phyloP scores from a whole-genome alignment of 2,113 vertebrate genomes.

The Mustela lutreola region DNA sequence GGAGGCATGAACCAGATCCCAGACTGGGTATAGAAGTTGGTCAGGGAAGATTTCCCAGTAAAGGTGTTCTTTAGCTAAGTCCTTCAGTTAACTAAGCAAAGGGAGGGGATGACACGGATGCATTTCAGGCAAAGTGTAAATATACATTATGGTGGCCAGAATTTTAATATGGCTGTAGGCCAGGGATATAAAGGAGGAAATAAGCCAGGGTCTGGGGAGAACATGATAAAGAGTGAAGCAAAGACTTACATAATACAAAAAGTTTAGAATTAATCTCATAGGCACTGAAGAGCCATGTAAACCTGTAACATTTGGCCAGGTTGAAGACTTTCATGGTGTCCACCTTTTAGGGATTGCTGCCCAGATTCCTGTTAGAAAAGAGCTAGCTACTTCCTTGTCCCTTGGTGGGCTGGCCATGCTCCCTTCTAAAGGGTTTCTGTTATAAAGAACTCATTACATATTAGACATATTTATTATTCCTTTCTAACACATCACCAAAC shows the following conservation, averaged over 20 bases:
- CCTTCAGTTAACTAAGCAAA: neutral
- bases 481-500: constrained; percentile 27
- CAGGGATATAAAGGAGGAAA: neutral
- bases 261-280: neutral
- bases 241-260: neutral
- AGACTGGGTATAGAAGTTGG: neutral
- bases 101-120: neutral
- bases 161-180: neutral
- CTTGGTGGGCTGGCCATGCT: neutral
- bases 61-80: neutral
- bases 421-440: neutral
- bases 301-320: neutral
- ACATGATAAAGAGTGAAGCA: neutral
- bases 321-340: neutral
- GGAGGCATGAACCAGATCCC: neutral
- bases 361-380: neutral
- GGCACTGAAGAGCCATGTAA: neutral
- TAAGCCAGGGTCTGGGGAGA: neutral
- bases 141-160: neutral
- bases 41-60: neutral
- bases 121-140: neutral
- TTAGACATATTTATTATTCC: constrained; percentile 34
- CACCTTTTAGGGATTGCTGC: neutral
- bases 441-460: constrained; percentile 26
- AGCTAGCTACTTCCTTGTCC: neutral